Evolutionary conservation across 2,888 invertebrate species (phyloP).

Genomic region (Belgica antarctica): DNA sequence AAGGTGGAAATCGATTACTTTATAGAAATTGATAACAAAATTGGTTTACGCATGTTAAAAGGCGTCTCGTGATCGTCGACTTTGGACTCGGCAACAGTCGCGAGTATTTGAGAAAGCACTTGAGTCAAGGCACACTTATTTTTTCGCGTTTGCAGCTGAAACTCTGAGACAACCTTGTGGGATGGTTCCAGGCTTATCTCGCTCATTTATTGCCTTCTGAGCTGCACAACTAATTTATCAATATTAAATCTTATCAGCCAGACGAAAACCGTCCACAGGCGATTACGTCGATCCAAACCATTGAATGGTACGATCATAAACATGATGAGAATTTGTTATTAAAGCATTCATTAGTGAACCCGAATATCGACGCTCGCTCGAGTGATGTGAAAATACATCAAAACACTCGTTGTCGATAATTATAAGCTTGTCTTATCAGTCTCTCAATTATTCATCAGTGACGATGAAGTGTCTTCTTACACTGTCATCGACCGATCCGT

Average conservation of each 20-base stretch:
- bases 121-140: too few relatives aligned
- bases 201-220: background rate
- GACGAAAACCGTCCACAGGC: background rate
- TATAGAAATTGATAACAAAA: too few relatives aligned
- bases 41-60: too few relatives aligned
- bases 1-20: too few relatives aligned
- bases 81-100: too few relatives aligned
- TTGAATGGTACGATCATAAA: background rate
- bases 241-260: background rate
- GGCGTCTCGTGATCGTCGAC: too few relatives aligned
- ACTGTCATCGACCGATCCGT: too few relatives aligned
- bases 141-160: too few relatives aligned
- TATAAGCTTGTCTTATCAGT: background rate
- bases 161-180: too few relatives aligned
- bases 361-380: background rate
- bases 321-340: background rate
- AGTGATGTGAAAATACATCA: background rate
- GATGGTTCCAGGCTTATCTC: background rate
- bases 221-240: background rate
- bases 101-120: too few relatives aligned
- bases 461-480: too few relatives aligned
- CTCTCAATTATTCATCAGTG: too few relatives aligned
- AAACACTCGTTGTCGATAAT: background rate
- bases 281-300: background rate
- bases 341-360: background rate